These are phyloP conservation scores for Tapirus indicus DNA, from an alignment of 2,797 vertebrate species.

Conservation along the genomic window DNA sequence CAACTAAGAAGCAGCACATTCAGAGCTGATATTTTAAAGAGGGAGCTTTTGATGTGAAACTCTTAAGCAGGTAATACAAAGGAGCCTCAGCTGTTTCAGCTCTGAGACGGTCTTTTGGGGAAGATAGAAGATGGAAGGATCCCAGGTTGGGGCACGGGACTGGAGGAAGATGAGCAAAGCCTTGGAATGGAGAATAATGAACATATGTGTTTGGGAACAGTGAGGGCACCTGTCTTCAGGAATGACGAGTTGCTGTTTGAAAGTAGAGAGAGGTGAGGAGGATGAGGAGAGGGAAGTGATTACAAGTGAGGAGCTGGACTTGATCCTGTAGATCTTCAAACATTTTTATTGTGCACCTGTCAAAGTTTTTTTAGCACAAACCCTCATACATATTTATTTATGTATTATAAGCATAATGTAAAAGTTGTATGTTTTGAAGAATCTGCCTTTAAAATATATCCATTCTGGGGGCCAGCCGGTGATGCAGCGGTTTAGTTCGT, in stretches of 20 bases:
- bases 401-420: neutral
- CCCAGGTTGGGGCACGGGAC: neutral
- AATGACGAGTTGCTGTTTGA: neutral
- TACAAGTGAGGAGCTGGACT: neutral
- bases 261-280: neutral
- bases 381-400: neutral
- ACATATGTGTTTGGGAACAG: neutral
- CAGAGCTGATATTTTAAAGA: neutral
- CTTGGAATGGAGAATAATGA: neutral
- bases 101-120: neutral
- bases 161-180: neutral
- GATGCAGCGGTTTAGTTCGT: too few species aligned
- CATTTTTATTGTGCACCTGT: neutral
- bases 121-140: neutral
- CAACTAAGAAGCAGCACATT: neutral
- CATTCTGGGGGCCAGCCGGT: neutral
- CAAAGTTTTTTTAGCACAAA: neutral
- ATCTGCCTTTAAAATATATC: neutral
- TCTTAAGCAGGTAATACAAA: neutral
- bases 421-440: neutral
- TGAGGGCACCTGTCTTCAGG: neutral
- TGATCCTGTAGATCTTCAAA: neutral
- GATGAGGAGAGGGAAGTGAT: neutral
- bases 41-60: neutral
- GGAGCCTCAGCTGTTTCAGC: neutral